Base-by-base conservation (phyloP, 2,888 invertebrate genomes). In the Clistopyga incitator region DNA sequence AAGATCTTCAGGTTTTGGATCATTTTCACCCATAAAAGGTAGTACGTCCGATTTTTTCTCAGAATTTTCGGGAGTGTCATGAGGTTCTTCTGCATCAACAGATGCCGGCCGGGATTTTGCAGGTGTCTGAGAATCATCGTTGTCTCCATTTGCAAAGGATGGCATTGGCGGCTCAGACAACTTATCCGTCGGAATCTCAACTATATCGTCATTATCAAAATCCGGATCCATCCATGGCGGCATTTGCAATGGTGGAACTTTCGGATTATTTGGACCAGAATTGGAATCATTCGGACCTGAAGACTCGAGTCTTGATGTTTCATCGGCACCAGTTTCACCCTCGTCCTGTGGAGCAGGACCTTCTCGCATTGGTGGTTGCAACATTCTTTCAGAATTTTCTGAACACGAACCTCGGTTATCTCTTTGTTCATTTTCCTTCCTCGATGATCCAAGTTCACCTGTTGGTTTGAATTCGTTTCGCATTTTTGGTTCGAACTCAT, bases 1-100 rank as follows among this genome's bases (percentile, higher is more conserved):
- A 34, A 92, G 81, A 72, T 93, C 92, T 78, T 91, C 90, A 2
- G 91, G 91, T 80, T 90, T 91, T 1, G 91, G 90, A 88, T 93
- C 92, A 76, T 91, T 92, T 64, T 90, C 91, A 0, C 91, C 91
- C 91, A 92, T 92, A 50, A 93, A 93, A 0, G 92, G 92, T 15
- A 93, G 81, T 8, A 81, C 89, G 34, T 92, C 89, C 3, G 87
- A 20, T 59, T 90, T 90, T 68, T 88, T 88, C 11, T 67, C 61
- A 8, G 52, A 47, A 23, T 52, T 34, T 68, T 56, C 23, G 15
- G 50, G 25, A 3, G 72, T n/a, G 8, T 68, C 54, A 15, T 78
- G 59, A 13, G 76, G 54, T 29, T 68, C 23, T 54, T 82, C 78
- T 47, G 15, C 47, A 11, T 47, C 20, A 18, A n/a, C n/a, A 23